Conservation (phyloP, 2,888 invertebrate genomes). For the Macaria notata region DNA sequence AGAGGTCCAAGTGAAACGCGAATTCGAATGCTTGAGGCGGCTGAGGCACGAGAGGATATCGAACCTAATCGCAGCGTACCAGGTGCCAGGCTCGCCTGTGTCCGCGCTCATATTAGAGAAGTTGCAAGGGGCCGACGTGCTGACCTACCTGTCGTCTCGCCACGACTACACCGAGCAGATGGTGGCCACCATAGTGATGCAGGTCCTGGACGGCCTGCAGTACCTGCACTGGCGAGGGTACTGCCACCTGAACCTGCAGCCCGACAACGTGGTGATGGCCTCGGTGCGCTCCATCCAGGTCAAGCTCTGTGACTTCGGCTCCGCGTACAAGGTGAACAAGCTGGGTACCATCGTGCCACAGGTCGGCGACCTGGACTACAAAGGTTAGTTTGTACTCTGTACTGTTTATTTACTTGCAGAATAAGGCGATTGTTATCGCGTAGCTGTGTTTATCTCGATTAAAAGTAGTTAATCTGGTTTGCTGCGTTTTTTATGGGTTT, state of each 20-base stretch:
- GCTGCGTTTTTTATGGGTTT: too few species aligned
- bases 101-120: conserved; percentile 91
- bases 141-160: conserved; percentile 93
- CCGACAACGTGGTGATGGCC: conserved; percentile 97
- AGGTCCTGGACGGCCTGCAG: conserved; percentile 94
- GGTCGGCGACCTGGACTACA: conserved; percentile 89
- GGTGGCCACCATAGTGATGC: conserved; percentile 92
- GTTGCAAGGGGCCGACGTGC: conserved; percentile 94
- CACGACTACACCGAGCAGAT: conserved; percentile 97
- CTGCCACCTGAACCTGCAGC: conserved; percentile 94
- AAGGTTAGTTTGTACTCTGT: conserved; percentile 67
- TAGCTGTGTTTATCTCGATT: too few species aligned
- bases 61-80: conserved; percentile 87
- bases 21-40: conserved; percentile 91
- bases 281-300: conserved; percentile 92
- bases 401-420: too few species aligned
- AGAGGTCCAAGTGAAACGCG: conserved; percentile 86
- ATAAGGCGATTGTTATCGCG: too few species aligned
- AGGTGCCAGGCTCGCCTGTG: conserved; percentile 84
- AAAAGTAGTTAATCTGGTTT: too few species aligned
- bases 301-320: conserved; percentile 96
- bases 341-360: conserved; percentile 87
- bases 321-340: conserved; percentile 91
- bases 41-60: conserved; percentile 95
- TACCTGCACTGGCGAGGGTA: conserved; percentile 97